A percentile compares a stretch with the other conserved stretches of the same genome.
Evolutionary conservation across 2,888 invertebrate genomes (phyloP).

Genomic region (Diarsia rubi): DNA sequence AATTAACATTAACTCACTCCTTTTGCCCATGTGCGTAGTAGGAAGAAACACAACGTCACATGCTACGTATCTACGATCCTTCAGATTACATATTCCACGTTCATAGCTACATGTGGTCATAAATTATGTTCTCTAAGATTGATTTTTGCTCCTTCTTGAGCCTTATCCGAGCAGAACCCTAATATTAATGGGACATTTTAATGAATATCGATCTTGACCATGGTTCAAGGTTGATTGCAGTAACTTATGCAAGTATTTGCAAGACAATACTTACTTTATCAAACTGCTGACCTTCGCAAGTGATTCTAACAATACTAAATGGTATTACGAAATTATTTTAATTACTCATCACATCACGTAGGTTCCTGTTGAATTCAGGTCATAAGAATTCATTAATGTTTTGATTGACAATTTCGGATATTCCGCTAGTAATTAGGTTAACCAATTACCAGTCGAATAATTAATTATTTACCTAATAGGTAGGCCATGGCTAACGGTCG

Average conservation of each 20-base stretch:
- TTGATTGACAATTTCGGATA: background rate
- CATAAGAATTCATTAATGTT: slow-evolving; percentile 4
- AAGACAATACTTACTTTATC: slow-evolving; percentile 26
- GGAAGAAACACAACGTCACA: too few species aligned
- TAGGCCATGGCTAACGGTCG: too few species aligned
- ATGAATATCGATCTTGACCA: background rate
- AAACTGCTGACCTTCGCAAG: slow-evolving; percentile 25
- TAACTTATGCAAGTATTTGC: background rate
- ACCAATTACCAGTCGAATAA: too few species aligned
- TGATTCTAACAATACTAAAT: slow-evolving; percentile 1
- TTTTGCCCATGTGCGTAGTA: too few species aligned
- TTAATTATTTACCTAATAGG: too few species aligned
- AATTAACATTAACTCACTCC: too few species aligned
- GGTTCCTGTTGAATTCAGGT: slow-evolving; percentile 10
- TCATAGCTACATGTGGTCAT: too few species aligned
- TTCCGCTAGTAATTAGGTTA: too few species aligned
- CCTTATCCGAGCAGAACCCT: background rate
- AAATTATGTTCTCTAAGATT: background rate
- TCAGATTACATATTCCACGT: too few species aligned
- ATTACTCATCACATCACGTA: background rate
- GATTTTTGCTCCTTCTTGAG: background rate
- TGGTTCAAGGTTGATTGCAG: slow-evolving; percentile 15
- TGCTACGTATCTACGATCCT: too few species aligned
- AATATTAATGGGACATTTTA: background rate
- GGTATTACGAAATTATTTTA: slow-evolving; percentile 26